Evolutionary conservation across 2,888 invertebrate species (phyloP), one percentile per base, ranked within the genome.

Genomic region (Lithophane leautieri): DNA sequence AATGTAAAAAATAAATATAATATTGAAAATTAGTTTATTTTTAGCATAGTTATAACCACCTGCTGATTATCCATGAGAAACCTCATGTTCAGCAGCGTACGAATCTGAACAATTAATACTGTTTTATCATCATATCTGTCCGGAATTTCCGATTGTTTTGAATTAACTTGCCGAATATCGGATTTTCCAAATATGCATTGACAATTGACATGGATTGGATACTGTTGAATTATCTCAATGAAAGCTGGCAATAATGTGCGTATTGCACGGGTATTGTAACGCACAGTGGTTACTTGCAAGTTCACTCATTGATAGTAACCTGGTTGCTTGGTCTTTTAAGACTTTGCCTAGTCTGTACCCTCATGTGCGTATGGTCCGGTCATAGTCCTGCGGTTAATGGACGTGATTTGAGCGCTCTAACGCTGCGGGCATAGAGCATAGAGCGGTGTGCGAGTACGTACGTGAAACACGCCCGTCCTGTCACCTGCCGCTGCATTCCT

Each of bases 301-400:
- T n/a, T n/a, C n/a, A n/a, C n/a, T n/a, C n/a, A n/a, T n/a, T n/a
- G n/a, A n/a, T n/a, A n/a, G 7, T 25, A 44, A 25, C 63, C 12
- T 19, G 4, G 9, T 7, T 9, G 19, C 47, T 19, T 25, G 34
- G 25, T 71, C 19, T 28, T 67, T 67, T 14, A 56, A 44, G 50
- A 40, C 7, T 28, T 25, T 47, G 65, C 14, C 83, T 22, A 12
- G 47, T 92, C 88, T 89, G 76, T 2, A 19, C 0, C 12, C 90
- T 90, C 66, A 19, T 88, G 88, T 78, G 79, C 91, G 94, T 95
- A 89, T 92, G 90, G 89, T 83, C 93, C 93, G 95, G 95, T 95
- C 94, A 94, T 94, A 96, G 96, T 95, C 96, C 95, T 96, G 94
- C 89, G 93, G 95, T 94, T 94, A 95, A 94, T 94, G 94, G 94